phyloP scores from a whole-genome alignment of 2,888 invertebrate species.

The Drosophila merina region DNA sequence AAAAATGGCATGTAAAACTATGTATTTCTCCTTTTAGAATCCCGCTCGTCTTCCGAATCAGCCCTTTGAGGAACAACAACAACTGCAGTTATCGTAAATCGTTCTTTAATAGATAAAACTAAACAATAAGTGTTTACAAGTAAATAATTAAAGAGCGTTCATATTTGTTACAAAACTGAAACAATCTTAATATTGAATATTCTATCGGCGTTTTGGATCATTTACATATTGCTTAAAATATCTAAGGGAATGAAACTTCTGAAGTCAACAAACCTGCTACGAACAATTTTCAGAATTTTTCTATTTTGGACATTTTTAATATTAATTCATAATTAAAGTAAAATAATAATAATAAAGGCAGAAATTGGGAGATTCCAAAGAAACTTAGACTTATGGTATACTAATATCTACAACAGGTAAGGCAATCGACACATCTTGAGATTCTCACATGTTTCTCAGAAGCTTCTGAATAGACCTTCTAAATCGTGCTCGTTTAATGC shows the following conservation, averaged over 20 bases:
- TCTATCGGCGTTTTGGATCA: not conserved
- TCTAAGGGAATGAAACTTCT: constrained; percentile 3
- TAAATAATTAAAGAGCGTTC: constrained; percentile 50
- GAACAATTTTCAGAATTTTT: too few relatives aligned
- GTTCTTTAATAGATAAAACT: constrained; percentile 61
- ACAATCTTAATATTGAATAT: not conserved
- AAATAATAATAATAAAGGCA: constrained; percentile 4
- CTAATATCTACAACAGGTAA: constrained; percentile 25
- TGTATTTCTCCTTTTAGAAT: constrained; percentile 84
- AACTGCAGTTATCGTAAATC: constrained; percentile 71
- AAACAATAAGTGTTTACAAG: constrained; percentile 40
- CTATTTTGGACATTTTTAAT: constrained; percentile 3
- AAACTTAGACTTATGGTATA: not conserved
- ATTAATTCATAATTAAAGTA: too few relatives aligned
- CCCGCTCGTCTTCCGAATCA: constrained; percentile 86
- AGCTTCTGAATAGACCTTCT: constrained; percentile 55
- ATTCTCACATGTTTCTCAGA: constrained; percentile 16
- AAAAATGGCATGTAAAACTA: constrained; percentile 9
- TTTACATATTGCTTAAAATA: constrained; percentile 5
- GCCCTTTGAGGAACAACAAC: constrained; percentile 80
- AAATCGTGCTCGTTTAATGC: constrained; percentile 88
- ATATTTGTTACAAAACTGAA: constrained; percentile 27
- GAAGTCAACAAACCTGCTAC: not conserved
- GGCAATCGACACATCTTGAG: not conserved
- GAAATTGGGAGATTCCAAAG: constrained; percentile 19